Conservation (phyloP, 2,113 vertebrate genomes). For the Pithys albifrons region DNA sequence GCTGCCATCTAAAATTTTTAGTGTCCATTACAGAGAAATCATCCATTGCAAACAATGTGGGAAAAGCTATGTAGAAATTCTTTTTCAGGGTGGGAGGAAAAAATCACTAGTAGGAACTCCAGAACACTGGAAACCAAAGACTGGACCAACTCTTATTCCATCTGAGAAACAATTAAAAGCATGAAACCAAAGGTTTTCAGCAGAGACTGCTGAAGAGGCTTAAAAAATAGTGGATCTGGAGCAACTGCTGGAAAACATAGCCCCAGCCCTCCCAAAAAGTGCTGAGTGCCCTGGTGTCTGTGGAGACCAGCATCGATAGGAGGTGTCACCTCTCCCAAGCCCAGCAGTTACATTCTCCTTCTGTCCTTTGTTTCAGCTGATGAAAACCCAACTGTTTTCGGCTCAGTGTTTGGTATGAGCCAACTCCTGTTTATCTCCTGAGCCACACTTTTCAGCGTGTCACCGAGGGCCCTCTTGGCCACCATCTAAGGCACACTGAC, state of each 20-base stretch:
- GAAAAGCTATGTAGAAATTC: neutral
- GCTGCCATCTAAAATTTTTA: neutral
- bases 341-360: neutral
- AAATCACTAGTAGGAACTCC: neutral
- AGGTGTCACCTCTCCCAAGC: neutral
- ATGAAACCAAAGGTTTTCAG: conserved; percentile 36
- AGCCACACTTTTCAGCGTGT: neutral
- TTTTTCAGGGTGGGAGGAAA: neutral
- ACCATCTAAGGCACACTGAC: neutral
- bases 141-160: neutral
- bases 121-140: neutral
- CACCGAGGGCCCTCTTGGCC: neutral
- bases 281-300: neutral
- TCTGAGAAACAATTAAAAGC: neutral
- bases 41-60: neutral
- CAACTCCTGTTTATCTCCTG: neutral
- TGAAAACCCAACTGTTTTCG: neutral
- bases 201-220: conserved; percentile 21
- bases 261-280: neutral
- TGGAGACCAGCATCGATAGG: neutral
- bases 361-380: neutral
- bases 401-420: accelerated
- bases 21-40: neutral
- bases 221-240: neutral
- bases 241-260: neutral